Evolutionary conservation across 2,888 invertebrate genomes (phyloP).

Genomic region (Allolobophora icterica): DNA sequence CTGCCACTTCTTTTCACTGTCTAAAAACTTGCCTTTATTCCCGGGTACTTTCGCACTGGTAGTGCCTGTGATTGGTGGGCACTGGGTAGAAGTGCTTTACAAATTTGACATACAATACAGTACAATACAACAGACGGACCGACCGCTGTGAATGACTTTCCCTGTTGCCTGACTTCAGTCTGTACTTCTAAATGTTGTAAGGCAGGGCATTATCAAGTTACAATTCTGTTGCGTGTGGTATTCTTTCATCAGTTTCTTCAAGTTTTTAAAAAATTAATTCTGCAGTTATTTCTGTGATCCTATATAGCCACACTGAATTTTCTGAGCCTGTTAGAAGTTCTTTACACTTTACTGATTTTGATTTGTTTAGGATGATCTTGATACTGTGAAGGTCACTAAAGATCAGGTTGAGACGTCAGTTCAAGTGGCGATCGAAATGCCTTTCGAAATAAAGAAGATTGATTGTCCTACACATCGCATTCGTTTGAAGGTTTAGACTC

Average conservation of each 20-base stretch:
- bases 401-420: slow-evolving; percentile 51
- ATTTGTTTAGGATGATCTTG: slow-evolving; percentile 47
- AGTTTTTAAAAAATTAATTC: background rate
- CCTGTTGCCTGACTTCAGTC: no score
- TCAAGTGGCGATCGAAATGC: slow-evolving; percentile 64
- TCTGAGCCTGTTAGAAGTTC: background rate
- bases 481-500: slow-evolving; percentile 55
- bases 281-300: background rate
- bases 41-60: no score
- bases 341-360: background rate
- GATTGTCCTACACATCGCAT: slow-evolving; percentile 61
- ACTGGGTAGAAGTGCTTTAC: no score
- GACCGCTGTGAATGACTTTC: no score
- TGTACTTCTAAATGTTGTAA: no score
- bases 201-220: no score
- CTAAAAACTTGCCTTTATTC: no score
- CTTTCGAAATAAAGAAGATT: slow-evolving; percentile 62
- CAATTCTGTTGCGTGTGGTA: no score
- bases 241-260: background rate
- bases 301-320: background rate
- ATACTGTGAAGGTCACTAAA: slow-evolving; percentile 49
- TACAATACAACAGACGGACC: no score
- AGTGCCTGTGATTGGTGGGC: no score
- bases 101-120: no score
- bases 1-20: no score